Base-by-base conservation (phyloP, 2,797 vertebrate species). In the Falco rusticolus region DNA sequence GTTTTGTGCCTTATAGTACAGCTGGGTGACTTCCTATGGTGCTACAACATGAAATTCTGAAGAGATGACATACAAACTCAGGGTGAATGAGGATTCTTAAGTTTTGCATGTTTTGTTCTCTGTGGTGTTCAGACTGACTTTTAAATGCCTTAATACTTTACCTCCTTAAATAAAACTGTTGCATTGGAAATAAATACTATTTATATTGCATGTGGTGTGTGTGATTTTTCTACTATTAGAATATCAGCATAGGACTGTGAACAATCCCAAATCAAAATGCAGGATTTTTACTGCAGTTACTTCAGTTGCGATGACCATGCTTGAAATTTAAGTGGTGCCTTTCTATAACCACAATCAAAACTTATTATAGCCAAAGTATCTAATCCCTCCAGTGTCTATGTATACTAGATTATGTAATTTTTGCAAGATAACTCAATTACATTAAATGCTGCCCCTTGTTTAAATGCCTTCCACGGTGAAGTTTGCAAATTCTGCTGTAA, bases 141-240 rank as follows among this genome's bases (percentile, higher is more conserved):
- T 87, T 70, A 94, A 92, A 97, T 97, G 97, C 97, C 97, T 98
- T 97, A 97, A 97, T 61, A 76, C n/a, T 93, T 94, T 57, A 91
- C 53, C 78, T 96, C 76, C 63, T 85, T 91, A 19, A 93, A 94
- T 77, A 94, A 94, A 96, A 75, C 53, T 61, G 72, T 91, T 92
- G 83, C 64, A 90, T 94, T 91, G 72, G 77, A 87, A 96, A 96
- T 96, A 97, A 97, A 96, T 83, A 37, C 13, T 65, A 53, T 97
- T 97, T 89, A 91, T 94, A 94, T 89, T 93, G 75, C 17, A 34
- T 3, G 5, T 21, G 12, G 13, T 11, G 8, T 50, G 41, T 33
- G 17, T 17, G 31, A 25, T 16, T 47, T 48, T 74, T 60, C 14
- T 86, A 22, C n/a, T 80, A 0, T 12, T 54, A 31, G 45, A 89